phyloP scores from a whole-genome alignment of 2,888 invertebrate species.

The Thereva nobilitata region DNA sequence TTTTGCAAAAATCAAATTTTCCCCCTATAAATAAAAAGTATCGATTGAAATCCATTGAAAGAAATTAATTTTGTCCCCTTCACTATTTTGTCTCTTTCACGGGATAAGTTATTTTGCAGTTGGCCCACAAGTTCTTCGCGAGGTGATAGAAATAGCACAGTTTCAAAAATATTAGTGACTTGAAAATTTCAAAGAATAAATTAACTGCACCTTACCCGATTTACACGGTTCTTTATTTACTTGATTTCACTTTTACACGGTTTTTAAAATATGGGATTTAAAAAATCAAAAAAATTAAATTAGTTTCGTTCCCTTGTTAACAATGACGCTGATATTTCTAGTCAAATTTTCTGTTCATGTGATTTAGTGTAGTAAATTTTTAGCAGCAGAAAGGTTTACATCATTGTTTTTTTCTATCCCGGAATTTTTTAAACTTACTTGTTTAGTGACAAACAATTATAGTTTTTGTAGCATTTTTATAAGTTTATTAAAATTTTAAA shows the following conservation, averaged over 20 bases:
- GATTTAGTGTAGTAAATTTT: background rate
- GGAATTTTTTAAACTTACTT: constrained; percentile 1
- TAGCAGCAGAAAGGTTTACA: background rate
- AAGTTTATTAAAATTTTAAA: constrained; percentile 10
- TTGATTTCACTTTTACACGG: background rate
- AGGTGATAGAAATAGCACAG: too few relatives aligned
- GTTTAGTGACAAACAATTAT: background rate
- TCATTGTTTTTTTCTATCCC: background rate
- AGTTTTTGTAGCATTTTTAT: constrained; percentile 8
- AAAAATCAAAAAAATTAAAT: background rate
- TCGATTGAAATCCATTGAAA: too few relatives aligned
- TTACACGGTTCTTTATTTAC: background rate
- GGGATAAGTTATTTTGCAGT: too few relatives aligned
- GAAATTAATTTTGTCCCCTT: too few relatives aligned
- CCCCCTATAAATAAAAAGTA: too few relatives aligned
- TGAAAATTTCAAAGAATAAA: too few relatives aligned
- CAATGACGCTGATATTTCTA: background rate
- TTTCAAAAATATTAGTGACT: too few relatives aligned
- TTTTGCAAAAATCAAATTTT: too few relatives aligned
- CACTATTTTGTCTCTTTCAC: too few relatives aligned
- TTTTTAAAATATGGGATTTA: background rate
- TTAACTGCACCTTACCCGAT: too few relatives aligned
- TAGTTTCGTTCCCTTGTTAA: constrained; percentile 1
- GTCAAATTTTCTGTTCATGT: background rate
- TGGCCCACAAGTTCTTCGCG: too few relatives aligned